These are phyloP conservation scores for Neostethus bicornis DNA, from an alignment of 2,797 vertebrate genomes.

Conservation along the genomic window DNA sequence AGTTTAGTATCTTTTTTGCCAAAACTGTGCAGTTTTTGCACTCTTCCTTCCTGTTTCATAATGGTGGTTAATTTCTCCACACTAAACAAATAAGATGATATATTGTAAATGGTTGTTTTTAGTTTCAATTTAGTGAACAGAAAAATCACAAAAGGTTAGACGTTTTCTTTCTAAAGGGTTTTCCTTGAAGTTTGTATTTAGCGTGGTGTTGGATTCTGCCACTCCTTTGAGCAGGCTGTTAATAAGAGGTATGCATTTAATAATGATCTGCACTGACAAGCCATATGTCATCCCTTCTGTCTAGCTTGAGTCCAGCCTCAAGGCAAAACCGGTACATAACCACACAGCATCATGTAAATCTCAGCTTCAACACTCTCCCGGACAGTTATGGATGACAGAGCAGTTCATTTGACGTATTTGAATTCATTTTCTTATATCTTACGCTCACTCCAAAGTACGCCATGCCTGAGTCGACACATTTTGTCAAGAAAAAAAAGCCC, in stretches of 20 bases:
- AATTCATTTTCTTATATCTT: conserved; percentile 9
- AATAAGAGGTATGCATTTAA: conserved; percentile 25
- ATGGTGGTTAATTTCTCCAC: conserved; percentile 18
- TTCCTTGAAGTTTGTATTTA: conserved; percentile 20
- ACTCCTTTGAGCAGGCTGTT: conserved; percentile 7
- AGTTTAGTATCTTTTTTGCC: conserved; percentile 8
- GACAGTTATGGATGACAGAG: conserved; percentile 8
- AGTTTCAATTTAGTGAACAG: conserved; percentile 11
- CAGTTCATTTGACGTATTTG: conserved; percentile 13
- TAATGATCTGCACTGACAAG: conserved; percentile 32
- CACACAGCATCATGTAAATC: conserved; percentile 14
- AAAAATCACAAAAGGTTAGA: conserved; percentile 25
- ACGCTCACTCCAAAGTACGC: conserved; percentile 15
- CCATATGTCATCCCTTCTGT: conserved; percentile 43
- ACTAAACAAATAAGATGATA: conserved; percentile 15
- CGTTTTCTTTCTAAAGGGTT: conserved; percentile 27
- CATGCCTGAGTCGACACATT: conserved; percentile 35
- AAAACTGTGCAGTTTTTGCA: conserved; percentile 4
- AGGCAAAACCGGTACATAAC: conserved; percentile 3
- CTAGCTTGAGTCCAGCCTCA: conserved; percentile 15
- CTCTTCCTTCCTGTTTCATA: conserved; percentile 10
- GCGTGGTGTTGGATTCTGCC: not conserved
- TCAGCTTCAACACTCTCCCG: conserved; percentile 16
- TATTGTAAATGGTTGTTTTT: conserved; percentile 54
- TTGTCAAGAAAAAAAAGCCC: conserved; percentile 26